Base-by-base conservation (phyloP, 2,797 vertebrate species). In the Takifugu rubripes region DNA sequence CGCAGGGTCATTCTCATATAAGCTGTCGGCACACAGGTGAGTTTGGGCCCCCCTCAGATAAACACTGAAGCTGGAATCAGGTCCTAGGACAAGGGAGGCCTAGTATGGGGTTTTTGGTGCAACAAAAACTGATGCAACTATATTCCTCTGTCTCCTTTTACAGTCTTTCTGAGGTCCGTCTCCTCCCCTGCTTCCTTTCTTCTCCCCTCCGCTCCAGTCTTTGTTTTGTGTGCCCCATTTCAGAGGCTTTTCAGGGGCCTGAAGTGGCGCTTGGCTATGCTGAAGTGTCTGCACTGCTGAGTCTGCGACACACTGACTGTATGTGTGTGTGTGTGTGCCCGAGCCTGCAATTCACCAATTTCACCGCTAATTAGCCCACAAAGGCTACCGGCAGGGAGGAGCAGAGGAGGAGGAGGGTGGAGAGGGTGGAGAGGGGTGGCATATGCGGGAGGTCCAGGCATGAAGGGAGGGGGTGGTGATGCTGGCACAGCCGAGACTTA, bases 301-400 rank as follows among this genome's bases (percentile, higher is more conserved):
- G 89, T 87, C 88, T 84, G 84, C 87, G 90, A 89, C 90, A 90
- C 88, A 89, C 76, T 50, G 49, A 86, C 84, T 85, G 83, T 31
- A 54, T 26, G 63, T 48, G 75, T 68, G 68, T 63, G 42, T 36
- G 80, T 79, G 83, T 90, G 89, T 91, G 89, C 82, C 83, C 54
- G 80, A 89, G 89, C 88, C 89, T 88, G 88, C 89, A 91, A 91
- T 92, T 92, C 90, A 90, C 90, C 90, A 91, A 92, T 91, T 91
- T 91, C 88, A 89, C 88, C 79, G 86, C 89, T 92, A 92, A 92
- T 92, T 92, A 92, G 88, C 88, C 87, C 84, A 92, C 90, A 92
- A 92, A 91, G 89, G 86, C 86, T 71, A 87, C 66, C 82, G 82
- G 84, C 83, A 80, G 79, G 83, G 87, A 81, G 84, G 81, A 78